These are phyloP conservation scores for Lamellibrachia luymesi DNA, from an alignment of 1,140 invertebrate species.

Conservation along the genomic window DNA sequence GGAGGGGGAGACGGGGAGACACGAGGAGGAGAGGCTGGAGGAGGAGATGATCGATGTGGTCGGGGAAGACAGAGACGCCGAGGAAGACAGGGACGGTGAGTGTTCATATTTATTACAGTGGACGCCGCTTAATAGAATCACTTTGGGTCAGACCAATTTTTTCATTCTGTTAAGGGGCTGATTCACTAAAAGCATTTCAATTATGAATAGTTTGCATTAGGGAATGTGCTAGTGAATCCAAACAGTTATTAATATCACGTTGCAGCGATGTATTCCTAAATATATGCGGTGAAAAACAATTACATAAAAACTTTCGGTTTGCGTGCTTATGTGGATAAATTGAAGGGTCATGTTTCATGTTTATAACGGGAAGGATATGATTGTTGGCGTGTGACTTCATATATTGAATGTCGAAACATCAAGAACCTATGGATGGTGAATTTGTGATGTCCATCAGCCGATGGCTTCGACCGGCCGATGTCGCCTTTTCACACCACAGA, in stretches of 20 bases:
- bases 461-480: neutral
- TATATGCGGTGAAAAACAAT: no score
- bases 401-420: neutral
- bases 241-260: no score
- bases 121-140: no score
- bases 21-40: conserved; percentile 19
- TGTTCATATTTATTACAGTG: neutral
- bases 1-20: neutral
- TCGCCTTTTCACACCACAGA: neutral
- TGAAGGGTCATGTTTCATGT: neutral
- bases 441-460: neutral
- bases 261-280: no score
- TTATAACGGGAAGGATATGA: neutral
- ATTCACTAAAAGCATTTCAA: no score
- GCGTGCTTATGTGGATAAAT: neutral
- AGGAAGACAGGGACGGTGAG: conserved; percentile 25
- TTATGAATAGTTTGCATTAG: no score
- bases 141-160: no score
- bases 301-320: neutral
- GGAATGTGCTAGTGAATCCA: no score
- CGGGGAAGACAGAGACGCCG: conserved; percentile 28
- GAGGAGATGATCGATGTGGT: conserved; percentile 22
- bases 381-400: neutral
- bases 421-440: neutral
- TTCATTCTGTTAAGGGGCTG: no score